These are phyloP conservation scores for Psittacula echo DNA, from an alignment of 2,797 vertebrate species.

Conservation along the genomic window DNA sequence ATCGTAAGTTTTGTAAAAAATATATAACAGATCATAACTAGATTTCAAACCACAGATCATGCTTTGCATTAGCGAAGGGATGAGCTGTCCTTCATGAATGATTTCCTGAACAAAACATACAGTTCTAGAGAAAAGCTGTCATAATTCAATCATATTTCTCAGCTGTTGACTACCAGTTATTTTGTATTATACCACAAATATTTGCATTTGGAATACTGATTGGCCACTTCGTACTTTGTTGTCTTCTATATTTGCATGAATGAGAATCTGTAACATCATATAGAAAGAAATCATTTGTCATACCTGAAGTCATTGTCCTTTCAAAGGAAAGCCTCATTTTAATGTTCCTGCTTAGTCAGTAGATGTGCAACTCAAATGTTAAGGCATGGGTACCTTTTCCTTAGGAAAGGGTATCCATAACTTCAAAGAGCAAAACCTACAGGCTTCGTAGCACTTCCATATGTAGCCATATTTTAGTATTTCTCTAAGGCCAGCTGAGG, in stretches of 20 bases:
- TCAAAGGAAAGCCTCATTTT: neutral
- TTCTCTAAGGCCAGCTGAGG: neutral
- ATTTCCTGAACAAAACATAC: neutral
- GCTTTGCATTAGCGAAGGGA: neutral
- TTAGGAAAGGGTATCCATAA: neutral
- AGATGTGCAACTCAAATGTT: neutral
- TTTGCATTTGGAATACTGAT: neutral
- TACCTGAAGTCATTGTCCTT: neutral
- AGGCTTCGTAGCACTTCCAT: neutral
- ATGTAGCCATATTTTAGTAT: neutral
- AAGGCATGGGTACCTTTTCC: neutral
- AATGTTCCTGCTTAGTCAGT: neutral
- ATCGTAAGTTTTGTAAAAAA: neutral
- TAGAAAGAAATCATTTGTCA: neutral
- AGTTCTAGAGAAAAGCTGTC: neutral
- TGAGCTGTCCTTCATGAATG: neutral
- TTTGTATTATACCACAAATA: neutral
- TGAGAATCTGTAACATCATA: neutral
- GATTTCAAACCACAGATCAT: neutral
- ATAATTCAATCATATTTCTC: neutral
- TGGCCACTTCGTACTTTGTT: neutral
- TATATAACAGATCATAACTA: neutral
- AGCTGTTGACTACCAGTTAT: neutral
- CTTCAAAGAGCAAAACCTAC: neutral
- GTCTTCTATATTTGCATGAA: neutral